A percentile compares a stretch with the other conserved stretches of the same genome.
These are phyloP conservation scores for Gymnoscelis rufifasciata DNA, from an alignment of 2,888 invertebrate genomes.

Conservation along the genomic window DNA sequence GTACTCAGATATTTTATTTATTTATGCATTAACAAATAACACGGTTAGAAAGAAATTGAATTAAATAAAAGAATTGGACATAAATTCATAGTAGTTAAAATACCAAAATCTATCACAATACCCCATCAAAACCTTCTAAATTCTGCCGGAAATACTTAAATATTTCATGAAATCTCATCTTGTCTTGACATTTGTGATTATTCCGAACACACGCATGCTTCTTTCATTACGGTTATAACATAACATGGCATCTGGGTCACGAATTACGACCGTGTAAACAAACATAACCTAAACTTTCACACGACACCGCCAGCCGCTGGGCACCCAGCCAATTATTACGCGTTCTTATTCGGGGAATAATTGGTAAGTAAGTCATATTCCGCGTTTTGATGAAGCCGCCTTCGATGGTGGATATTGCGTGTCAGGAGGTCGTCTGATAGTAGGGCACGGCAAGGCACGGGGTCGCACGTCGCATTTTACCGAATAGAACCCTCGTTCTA, in stretches of 20 bases:
- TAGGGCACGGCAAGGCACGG: slow-evolving; percentile 31
- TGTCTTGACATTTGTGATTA: too few relatives aligned
- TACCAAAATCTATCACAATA: too few relatives aligned
- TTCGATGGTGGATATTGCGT: slow-evolving; percentile 31
- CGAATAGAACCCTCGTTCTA: neutral
- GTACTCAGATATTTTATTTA: too few relatives aligned
- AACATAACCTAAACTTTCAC: slow-evolving; percentile 52
- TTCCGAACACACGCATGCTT: too few relatives aligned
- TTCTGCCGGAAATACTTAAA: too few relatives aligned
- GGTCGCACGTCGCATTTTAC: slow-evolving; percentile 9
- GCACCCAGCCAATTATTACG: slow-evolving; percentile 40
- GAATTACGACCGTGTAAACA: slow-evolving; percentile 54
- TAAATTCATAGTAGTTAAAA: too few relatives aligned
- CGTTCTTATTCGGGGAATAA: slow-evolving; percentile 24
- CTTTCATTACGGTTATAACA: neutral
- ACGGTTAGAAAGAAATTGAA: too few relatives aligned
- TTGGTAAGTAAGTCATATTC: slow-evolving; percentile 18
- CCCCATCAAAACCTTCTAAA: too few relatives aligned
- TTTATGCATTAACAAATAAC: too few relatives aligned
- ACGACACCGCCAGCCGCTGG: slow-evolving; percentile 39
- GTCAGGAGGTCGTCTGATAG: slow-evolving; percentile 36
- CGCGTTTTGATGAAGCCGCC: slow-evolving; percentile 18
- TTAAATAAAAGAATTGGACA: too few relatives aligned
- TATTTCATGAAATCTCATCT: too few relatives aligned
- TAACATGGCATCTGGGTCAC: slow-evolving; percentile 43